Conservation (phyloP, 2,797 vertebrate species). For the Coracias cyanogaster region DNA sequence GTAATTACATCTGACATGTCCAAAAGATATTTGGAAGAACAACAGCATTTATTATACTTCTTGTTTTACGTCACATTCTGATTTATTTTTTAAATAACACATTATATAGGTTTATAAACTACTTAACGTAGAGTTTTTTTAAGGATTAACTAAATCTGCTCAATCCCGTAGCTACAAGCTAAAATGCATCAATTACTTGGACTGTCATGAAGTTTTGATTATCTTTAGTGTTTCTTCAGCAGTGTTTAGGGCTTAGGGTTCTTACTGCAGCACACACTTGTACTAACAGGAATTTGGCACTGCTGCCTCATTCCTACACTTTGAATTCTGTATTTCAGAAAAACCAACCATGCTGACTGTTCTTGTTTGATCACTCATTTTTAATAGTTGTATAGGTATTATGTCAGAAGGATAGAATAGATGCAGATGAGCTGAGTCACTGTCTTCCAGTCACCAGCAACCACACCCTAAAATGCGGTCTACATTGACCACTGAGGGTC, state of each 20-base stretch:
- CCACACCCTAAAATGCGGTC: not conserved
- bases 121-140: slow-evolving; percentile 15
- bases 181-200: slow-evolving; percentile 68
- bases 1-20: slow-evolving; percentile 61
- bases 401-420: not conserved
- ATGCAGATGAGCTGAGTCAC: not conserved
- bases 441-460: not conserved
- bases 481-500: not conserved
- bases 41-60: slow-evolving; percentile 52
- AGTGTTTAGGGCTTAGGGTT: slow-evolving; percentile 3
- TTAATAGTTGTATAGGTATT: not conserved
- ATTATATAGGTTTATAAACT: slow-evolving; percentile 59
- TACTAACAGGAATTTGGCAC: slow-evolving; percentile 42
- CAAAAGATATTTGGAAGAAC: slow-evolving; percentile 66
- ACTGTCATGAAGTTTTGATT: slow-evolving; percentile 60
- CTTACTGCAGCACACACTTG: slow-evolving; percentile 39
- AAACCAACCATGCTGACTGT: not conserved
- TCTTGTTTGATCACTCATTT: not conserved
- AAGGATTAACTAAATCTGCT: slow-evolving; percentile 72
- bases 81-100: slow-evolving; percentile 68
- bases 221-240: slow-evolving; percentile 55
- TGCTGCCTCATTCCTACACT: not conserved
- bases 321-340: not conserved
- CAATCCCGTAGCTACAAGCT: slow-evolving; percentile 68
- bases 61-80: slow-evolving; percentile 54